These are phyloP conservation scores for Chrysopilus asiliformis DNA, from an alignment of 2,888 invertebrate genomes.

Conservation along the genomic window DNA sequence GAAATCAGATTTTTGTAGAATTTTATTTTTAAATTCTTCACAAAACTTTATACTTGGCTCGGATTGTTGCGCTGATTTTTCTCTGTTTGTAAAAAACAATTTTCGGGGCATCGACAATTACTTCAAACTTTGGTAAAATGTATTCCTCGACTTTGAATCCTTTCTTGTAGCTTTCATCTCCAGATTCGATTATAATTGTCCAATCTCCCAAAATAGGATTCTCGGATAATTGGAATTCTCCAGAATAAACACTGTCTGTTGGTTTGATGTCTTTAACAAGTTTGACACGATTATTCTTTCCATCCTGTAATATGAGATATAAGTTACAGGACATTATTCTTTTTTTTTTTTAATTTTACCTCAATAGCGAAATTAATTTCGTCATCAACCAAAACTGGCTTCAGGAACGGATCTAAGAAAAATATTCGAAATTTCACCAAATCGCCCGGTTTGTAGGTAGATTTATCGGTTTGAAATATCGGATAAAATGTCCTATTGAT, in stretches of 20 bases:
- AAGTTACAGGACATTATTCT: too few species aligned
- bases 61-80: conserved; percentile 61
- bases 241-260: conserved; percentile 60
- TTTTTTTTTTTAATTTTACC: too few species aligned
- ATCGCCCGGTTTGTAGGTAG: conserved; percentile 78
- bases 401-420: conserved; percentile 56
- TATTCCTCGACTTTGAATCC: conserved; percentile 69
- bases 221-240: conserved; percentile 62
- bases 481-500: too few species aligned
- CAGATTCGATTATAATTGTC: conserved; percentile 58
- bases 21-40: neutral
- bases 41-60: conserved; percentile 49
- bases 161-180: conserved; percentile 36
- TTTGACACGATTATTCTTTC: conserved; percentile 64
- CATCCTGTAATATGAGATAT: conserved; percentile 43
- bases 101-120: conserved; percentile 66
- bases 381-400: conserved; percentile 38
- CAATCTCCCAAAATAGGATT: conserved; percentile 79
- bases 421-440: conserved; percentile 61
- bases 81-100: conserved; percentile 72
- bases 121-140: conserved; percentile 86
- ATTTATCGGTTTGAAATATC: conserved; percentile 84
- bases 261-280: conserved; percentile 58
- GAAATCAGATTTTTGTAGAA: too few species aligned
- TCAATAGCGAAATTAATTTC: conserved; percentile 26